A percentile compares a stretch with the other conserved stretches of the same genome.
phyloP scores from a whole-genome alignment of 2,888 invertebrate species.

The Heliconius aoede region DNA sequence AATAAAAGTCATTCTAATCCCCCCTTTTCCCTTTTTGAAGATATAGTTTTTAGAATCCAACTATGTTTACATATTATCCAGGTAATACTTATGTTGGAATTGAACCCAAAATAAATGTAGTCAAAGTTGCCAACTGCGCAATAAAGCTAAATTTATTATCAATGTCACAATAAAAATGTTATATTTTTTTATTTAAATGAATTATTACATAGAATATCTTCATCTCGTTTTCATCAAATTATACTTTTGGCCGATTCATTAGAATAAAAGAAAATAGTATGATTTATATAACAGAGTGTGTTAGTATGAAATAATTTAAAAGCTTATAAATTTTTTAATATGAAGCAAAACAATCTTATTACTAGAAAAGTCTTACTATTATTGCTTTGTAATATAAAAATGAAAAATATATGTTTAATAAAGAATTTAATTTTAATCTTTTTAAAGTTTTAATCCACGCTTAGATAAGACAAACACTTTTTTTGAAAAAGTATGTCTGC shows the following conservation, averaged over 20 bases:
- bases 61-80: too few species aligned
- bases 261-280: neutral
- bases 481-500: too few species aligned
- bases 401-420: neutral
- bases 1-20: too few species aligned
- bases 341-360: too few species aligned
- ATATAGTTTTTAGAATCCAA: neutral
- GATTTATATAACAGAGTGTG: neutral
- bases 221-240: neutral
- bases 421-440: neutral
- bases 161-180: too few species aligned
- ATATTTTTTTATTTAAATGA: too few species aligned
- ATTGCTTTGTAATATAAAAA: neutral
- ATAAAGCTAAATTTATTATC: too few species aligned
- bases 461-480: too few species aligned
- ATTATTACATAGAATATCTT: neutral
- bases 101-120: neutral
- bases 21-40: neutral
- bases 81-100: neutral
- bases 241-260: neutral
- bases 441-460: neutral
- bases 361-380: too few species aligned
- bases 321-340: neutral
- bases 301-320: neutral
- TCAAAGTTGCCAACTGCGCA: too few species aligned